phyloP scores from a whole-genome alignment of 2,113 vertebrate species.

The Potamarius usumacintae region DNA sequence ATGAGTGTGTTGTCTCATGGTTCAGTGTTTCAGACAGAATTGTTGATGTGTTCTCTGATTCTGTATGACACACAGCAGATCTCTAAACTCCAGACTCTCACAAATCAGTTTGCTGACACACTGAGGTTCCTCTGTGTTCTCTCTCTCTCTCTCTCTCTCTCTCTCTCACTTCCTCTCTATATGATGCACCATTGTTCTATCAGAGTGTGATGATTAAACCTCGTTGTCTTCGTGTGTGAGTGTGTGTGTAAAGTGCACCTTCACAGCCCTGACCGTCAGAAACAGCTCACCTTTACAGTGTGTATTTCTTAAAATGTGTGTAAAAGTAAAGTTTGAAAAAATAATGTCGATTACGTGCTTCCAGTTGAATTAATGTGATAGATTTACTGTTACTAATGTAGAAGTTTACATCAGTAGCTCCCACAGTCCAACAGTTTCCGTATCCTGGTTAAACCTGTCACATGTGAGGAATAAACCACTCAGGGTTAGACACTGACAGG shows the following conservation, averaged over 20 bases:
- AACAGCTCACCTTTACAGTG: too few relatives aligned
- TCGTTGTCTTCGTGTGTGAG: too few relatives aligned
- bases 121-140: neutral
- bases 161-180: neutral
- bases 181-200: neutral
- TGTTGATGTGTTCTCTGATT: neutral
- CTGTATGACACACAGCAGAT: neutral
- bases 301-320: too few relatives aligned
- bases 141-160: too few relatives aligned
- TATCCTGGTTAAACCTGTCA: too few relatives aligned
- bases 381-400: too few relatives aligned
- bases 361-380: neutral
- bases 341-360: neutral
- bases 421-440: neutral
- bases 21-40: too few relatives aligned
- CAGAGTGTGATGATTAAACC: too few relatives aligned
- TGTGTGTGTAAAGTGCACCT: neutral
- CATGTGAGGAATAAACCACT: neutral
- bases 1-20: too few relatives aligned
- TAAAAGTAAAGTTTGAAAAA: too few relatives aligned
- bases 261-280: too few relatives aligned
- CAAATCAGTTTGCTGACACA: too few relatives aligned
- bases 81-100: neutral
- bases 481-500: neutral
- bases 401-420: neutral